Evolutionary conservation across 1,140 invertebrate species (phyloP).

Genomic region (Eueides isabella): DNA sequence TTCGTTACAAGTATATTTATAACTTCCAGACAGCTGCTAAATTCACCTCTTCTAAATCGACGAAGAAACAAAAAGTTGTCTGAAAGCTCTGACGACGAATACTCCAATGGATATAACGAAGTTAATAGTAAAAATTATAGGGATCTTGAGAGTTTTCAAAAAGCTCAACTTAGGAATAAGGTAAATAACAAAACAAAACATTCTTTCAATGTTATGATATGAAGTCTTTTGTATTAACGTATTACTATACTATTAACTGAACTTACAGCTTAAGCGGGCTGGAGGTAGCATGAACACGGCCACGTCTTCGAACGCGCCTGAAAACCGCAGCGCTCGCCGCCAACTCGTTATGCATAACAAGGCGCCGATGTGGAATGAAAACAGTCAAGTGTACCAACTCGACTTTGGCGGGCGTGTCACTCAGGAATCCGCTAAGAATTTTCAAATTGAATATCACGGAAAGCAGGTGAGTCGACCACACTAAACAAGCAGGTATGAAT

Average conservation of each 20-base stretch:
- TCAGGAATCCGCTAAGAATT: constrained; percentile 99
- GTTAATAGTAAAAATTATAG: constrained; percentile 89
- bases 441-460: constrained; percentile 98
- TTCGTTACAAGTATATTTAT: neutral
- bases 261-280: constrained; percentile 62
- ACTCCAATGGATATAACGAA: constrained; percentile 85
- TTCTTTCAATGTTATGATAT: neutral
- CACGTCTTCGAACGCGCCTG: constrained; percentile 20
- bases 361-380: constrained; percentile 99
- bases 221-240: no score
- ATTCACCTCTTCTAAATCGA: constrained; percentile 90
- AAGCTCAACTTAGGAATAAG: constrained; percentile 96
- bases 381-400: constrained; percentile 98
- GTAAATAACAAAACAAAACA: constrained; percentile 75
- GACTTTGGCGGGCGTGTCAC: constrained; percentile 99
- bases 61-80: constrained; percentile 88
- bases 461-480: constrained; percentile 89
- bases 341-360: constrained; percentile 99
- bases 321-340: constrained; percentile 43
- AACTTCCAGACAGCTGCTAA: constrained; percentile 86
- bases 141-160: constrained; percentile 97
- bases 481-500: no score
- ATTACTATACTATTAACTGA: no score
- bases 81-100: constrained; percentile 94
- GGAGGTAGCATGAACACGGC: constrained; percentile 41